Evolutionary conservation across 1,140 invertebrate species (phyloP), one percentile per base, ranked within the genome.

Genomic region (Manduca sexta): DNA sequence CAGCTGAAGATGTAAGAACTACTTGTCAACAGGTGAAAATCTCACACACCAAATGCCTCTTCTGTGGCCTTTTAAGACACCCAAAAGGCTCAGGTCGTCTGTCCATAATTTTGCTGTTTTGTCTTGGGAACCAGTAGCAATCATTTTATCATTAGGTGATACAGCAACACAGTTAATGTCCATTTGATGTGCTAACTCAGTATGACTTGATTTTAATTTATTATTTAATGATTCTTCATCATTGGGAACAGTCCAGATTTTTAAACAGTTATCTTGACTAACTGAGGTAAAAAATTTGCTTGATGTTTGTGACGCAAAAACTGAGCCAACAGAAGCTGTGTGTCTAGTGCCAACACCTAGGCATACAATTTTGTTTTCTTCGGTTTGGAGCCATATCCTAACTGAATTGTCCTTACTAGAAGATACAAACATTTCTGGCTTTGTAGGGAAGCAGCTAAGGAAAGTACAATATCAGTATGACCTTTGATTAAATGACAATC

Each of bases 71-170:
- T 91, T 90, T 16, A 99, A 87, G 1, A 93, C 90, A 6, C 95
- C 97, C 3, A 97, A 60, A 30, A 95, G 73, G 51, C 89, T 86
- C 17, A 98, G 89, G 69, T 91, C 89, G 17, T 90, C 88, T 45
- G 89, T 89, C 95, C 95, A 98, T n/a, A 98, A 61, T 88, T 98
- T 99, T 0, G 94, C 95, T 37, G 95, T 96, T 89, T 98, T 98
- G 84, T 99, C 98, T 81, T 97, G 94, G 11, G 96, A 98, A 12
- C 92, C 96, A 47, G 96, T 96, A 1, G 94, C 94, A 52, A 95
- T 88, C 11, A 97, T 88, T 86, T 93, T 93, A 74, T 97, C 95
- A 87, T 98, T 98, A 3, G 95, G 95, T 4, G 96, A 94, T 31
- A 97, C 89, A 38, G 90, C 86, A 5, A 98, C 91, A 64, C 89